Percentiles rank a stretch among this genome's conserved stretches.
phyloP scores from a whole-genome alignment of 2,888 invertebrate genomes.

The Torymus tubicola region DNA sequence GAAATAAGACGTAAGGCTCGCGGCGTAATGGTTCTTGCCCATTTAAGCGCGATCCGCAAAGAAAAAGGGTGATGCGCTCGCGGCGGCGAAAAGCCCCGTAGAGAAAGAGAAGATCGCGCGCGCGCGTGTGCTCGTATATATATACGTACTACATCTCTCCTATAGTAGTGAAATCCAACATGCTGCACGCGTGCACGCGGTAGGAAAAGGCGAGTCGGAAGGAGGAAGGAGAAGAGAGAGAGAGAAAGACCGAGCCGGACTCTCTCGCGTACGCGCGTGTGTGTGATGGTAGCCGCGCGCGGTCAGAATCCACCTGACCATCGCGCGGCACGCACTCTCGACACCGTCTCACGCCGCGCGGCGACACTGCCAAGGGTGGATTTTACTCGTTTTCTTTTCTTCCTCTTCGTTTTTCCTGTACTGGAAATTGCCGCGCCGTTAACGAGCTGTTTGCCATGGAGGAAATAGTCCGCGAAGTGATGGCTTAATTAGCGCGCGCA shows the following conservation, averaged over 20 bases:
- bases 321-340: slow-evolving; percentile 70
- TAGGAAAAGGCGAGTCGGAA: slow-evolving; percentile 27
- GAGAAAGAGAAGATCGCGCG: neutral
- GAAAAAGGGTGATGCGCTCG: neutral
- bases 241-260: neutral
- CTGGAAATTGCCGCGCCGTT: too few species aligned
- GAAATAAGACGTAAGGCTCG: slow-evolving; percentile 20
- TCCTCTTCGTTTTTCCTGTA: neutral
- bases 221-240: slow-evolving; percentile 35
- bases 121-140: neutral
- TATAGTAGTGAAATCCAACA: neutral
- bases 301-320: slow-evolving; percentile 74
- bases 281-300: neutral
- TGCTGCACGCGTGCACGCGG: neutral
- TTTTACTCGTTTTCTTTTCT: neutral
- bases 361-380: neutral
- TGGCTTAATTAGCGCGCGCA: too few species aligned
- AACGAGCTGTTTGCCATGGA: too few species aligned
- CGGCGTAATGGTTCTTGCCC: slow-evolving; percentile 10
- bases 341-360: slow-evolving; percentile 61
- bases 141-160: too few species aligned
- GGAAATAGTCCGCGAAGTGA: too few species aligned
- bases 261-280: too few species aligned
- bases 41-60: neutral
- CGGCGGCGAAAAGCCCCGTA: too few species aligned